These are phyloP conservation scores for Podabrus alpinus DNA, from an alignment of 2,888 invertebrate genomes.

Conservation along the genomic window DNA sequence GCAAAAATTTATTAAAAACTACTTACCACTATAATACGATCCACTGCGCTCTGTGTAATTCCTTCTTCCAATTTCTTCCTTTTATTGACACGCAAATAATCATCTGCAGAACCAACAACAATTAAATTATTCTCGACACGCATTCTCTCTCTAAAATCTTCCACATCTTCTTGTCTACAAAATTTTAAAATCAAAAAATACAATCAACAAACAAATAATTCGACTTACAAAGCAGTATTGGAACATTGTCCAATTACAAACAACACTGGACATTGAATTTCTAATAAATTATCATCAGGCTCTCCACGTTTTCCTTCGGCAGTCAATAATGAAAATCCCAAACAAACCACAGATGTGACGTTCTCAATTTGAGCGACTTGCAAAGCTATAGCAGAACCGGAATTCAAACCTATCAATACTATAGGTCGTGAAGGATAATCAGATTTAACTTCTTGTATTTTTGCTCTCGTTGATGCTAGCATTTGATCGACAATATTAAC, in stretches of 20 bases:
- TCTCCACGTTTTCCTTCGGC: conserved; percentile 73
- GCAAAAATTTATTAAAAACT: not conserved
- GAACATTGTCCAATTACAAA: conserved; percentile 82
- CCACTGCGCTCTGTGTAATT: conserved; percentile 79
- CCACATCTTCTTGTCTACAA: conserved; percentile 73
- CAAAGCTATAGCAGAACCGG: conserved; percentile 75
- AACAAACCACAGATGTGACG: conserved; percentile 73
- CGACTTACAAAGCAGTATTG: conserved; percentile 60
- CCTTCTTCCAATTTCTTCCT: conserved; percentile 73
- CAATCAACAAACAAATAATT: not conserved
- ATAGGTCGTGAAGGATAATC: conserved; percentile 72
- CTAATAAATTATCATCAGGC: conserved; percentile 75
- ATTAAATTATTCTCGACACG: conserved; percentile 75
- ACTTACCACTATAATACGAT: conserved; percentile 71
- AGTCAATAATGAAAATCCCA: conserved; percentile 78
- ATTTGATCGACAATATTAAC: conserved; percentile 65
- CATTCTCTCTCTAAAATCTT: conserved; percentile 76
- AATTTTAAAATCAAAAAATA: conserved; percentile 31
- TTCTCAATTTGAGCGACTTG: conserved; percentile 75
- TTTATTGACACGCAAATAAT: conserved; percentile 70
- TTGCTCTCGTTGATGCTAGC: conserved; percentile 68
- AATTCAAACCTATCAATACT: conserved; percentile 76
- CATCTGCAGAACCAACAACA: conserved; percentile 80
- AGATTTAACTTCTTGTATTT: conserved; percentile 70
- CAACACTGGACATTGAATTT: conserved; percentile 72